Percentiles rank a stretch among this genome's conserved stretches.
Evolutionary conservation across 1,140 invertebrate genomes (phyloP).

Genomic region (Plutomurus gul): DNA sequence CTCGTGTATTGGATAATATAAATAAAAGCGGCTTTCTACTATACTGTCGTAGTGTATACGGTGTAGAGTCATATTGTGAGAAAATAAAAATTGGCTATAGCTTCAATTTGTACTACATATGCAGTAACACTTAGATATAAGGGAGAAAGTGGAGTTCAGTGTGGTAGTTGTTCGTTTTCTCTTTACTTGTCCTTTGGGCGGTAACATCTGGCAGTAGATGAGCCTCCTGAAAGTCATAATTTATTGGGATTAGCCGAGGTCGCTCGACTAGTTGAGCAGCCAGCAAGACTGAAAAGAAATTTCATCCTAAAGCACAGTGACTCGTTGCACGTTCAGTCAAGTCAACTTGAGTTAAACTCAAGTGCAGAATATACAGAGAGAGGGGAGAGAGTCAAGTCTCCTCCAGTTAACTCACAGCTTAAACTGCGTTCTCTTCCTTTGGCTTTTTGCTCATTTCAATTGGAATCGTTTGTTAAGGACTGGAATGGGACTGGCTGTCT

Average conservation of each 20-base stretch:
- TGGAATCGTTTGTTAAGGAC: constrained; percentile 29
- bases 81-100: too few species aligned
- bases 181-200: constrained; percentile 21
- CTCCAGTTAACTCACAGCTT: not conserved
- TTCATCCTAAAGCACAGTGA: not conserved
- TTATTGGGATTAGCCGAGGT: constrained; percentile 41
- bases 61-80: too few species aligned
- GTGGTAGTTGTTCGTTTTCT: not conserved
- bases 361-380: too few species aligned
- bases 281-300: not conserved
- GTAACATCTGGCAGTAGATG: constrained; percentile 32
- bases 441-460: constrained; percentile 31
- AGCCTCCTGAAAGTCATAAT: constrained; percentile 32
- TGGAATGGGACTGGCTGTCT: not conserved
- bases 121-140: not conserved
- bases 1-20: too few species aligned
- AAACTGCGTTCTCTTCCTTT: not conserved
- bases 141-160: not conserved
- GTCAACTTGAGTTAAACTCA: not conserved
- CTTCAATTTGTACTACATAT: not conserved
- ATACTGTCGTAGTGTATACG: too few species aligned
- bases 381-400: too few species aligned
- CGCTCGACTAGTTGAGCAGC: not conserved
- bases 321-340: not conserved
- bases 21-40: too few species aligned